Percentiles rank a stretch among this genome's conserved stretches.
Evolutionary conservation across 2,888 invertebrate species (phyloP).

Genomic region (Drosophila prostipennis): DNA sequence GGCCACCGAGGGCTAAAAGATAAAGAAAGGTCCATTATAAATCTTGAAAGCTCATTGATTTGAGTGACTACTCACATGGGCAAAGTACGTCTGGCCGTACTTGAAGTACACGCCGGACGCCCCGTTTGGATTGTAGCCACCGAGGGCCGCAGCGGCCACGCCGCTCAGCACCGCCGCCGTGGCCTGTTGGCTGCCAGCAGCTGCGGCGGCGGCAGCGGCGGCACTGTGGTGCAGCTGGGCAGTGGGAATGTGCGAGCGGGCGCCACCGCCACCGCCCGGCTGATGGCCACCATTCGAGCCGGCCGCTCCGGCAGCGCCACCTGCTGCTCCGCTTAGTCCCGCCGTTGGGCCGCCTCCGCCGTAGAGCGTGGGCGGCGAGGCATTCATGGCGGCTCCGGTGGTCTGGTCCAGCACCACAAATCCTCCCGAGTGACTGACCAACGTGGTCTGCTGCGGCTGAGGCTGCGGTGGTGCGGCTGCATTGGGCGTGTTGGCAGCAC

Average conservation of each 20-base stretch:
- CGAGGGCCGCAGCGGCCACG: constrained; percentile 80
- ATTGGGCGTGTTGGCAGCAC: constrained; percentile 68
- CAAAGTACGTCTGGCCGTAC: constrained; percentile 84
- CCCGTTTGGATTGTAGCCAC: constrained; percentile 85
- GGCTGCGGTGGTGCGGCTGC: constrained; percentile 60
- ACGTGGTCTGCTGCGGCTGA: constrained; percentile 58
- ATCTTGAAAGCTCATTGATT: too few relatives aligned
- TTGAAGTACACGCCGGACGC: constrained; percentile 84
- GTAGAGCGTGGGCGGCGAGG: constrained; percentile 78
- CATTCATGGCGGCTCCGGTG: constrained; percentile 61
- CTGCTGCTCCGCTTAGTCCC: constrained; percentile 50
- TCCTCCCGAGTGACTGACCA: constrained; percentile 53
- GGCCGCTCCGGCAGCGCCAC: constrained; percentile 58
- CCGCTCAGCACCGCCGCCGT: constrained; percentile 69
- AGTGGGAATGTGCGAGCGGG: constrained; percentile 81
- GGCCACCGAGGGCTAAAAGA: constrained; percentile 82
- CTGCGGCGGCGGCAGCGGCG: constrained; percentile 73
- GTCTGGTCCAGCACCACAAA: constrained; percentile 71
- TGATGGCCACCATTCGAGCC: constrained; percentile 34
- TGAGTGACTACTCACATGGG: constrained; percentile 80
- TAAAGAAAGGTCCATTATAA: not conserved
- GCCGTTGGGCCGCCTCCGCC: constrained; percentile 65
- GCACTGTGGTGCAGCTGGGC: constrained; percentile 76
- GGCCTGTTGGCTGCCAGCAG: constrained; percentile 74
- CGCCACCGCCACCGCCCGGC: constrained; percentile 41